Base-by-base conservation (phyloP, 1,140 invertebrate genomes). In the Drosophila truncata region DNA sequence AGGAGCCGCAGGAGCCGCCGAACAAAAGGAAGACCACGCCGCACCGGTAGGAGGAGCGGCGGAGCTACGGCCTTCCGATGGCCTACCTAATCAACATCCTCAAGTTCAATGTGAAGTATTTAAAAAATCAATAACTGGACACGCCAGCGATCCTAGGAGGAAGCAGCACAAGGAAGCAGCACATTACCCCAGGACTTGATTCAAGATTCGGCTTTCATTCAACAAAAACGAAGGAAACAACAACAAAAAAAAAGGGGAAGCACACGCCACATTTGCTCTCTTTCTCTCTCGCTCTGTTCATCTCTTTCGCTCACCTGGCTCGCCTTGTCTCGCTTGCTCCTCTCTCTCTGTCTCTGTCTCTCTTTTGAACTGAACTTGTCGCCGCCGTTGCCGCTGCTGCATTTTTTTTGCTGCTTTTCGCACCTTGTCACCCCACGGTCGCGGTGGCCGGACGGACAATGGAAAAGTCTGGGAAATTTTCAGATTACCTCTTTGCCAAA, bases 401-500 rank as follows among this genome's bases (percentile, higher is more conserved):
- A n/a, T n/a, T n/a, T 63, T 47, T 57, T 23, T 46, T 41, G 25
- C 55, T 44, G 60, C 46, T 14, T 57, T 41, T 42, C 41, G 59
- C 42, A 27, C 62, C 27, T 54, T 35, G 49, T 50, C 49, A 31
- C 35, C 37, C 33, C 60, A 50, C 47, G 2, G 27, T 27, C 29
- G 47, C n/a, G 33, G 35, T 42, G 61, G 33, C 33, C 60, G 47
- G 35, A 27, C 35, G 61, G 61, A 63, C 74, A 76, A 93, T 93
- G 93, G 93, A 93, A 86, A 94, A 94, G 93, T 91, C 94, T 92
- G 94, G 93, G 92, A 94, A 94, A 86, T 95, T 95, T 94, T 95
- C 95, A 95, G 96, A 96, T 92, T 96, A 96, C 93, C 93, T 96
- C 91, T 96, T 96, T 93, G 95, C 95, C 92, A 96, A 96, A 94